Evolutionary conservation across 2,113 vertebrate species (phyloP).

Genomic region (Mormoops blainvillei): DNA sequence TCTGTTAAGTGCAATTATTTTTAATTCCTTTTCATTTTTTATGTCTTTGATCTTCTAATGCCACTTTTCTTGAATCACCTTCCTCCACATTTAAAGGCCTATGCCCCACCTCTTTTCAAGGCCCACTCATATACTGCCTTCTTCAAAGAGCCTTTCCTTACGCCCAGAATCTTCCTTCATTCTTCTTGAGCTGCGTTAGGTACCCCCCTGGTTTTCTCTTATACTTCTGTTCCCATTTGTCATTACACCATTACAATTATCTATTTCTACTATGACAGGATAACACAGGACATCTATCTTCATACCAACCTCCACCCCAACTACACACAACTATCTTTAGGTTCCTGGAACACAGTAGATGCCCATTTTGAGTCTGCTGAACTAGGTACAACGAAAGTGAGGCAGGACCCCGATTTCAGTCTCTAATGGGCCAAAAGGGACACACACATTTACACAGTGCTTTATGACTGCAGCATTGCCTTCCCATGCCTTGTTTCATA

Average conservation of each 20-base stretch:
- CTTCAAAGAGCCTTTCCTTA: not conserved
- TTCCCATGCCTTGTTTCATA: not conserved
- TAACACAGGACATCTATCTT: not conserved
- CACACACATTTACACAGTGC: not conserved
- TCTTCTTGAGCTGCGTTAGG: not conserved
- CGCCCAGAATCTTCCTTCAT: not conserved
- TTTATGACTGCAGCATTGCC: not conserved
- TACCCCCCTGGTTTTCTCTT: not conserved
- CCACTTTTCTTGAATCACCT: not conserved
- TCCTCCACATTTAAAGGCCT: not conserved
- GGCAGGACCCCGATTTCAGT: not conserved
- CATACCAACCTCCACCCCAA: fast-evolving
- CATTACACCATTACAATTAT: not conserved
- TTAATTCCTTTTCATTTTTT: not conserved
- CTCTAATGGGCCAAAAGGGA: not conserved
- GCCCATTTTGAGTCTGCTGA: not conserved
- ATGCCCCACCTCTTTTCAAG: not conserved
- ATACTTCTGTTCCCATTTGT: not conserved
- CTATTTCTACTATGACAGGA: not conserved
- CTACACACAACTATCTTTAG: not conserved
- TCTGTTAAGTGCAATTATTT: not conserved
- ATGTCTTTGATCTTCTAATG: not conserved
- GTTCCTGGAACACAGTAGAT: not conserved
- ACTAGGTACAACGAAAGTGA: not conserved
- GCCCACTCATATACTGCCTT: not conserved